Base-by-base conservation (phyloP, 2,797 vertebrate genomes). In the Myiotriccus ornatus region DNA sequence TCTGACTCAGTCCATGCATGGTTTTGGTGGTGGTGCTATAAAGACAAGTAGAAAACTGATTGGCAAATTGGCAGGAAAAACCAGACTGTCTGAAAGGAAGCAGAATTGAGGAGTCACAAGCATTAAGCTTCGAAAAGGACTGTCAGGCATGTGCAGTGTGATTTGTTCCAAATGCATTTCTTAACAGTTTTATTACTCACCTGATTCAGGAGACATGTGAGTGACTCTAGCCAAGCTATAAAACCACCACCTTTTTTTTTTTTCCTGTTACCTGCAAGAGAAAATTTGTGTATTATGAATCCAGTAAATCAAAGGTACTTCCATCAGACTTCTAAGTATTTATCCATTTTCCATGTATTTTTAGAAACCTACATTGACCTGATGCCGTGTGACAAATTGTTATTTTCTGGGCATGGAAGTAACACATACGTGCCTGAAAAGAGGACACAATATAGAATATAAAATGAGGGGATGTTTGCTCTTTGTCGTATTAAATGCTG, bases 111-210 rank as follows among this genome's bases (percentile, higher is more conserved):
- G 32, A 70, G 53, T 28, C 28, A 53, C 7, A 37, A 56, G 44
- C 6, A 39, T 63, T 89, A 71, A 77, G 53, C 49, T 85, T 93
- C 3, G 2, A 85, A 55, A 68, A 44, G 69, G 28, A 69, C 75
- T 77, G 14, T 50, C 5, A 25, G 74, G 23, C 57, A 82, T 0
- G 0, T 46, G 11, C 68, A 90, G 47, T 30, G 39, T 22, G 6
- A 69, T 73, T 78, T 43, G 59, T 71, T 93, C 79, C 57, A 57
- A 89, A 76, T 32, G 41, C 9, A 89, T 73, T 90, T 85, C 3
- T 0, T 89, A 71, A 57, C 55, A 65, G 28, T 94, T 96, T 96
- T 92, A 90, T 96, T 96, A 89, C 39, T 85, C 64, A 57, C 22
- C 49, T 92, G 92, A 77, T 90, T 93, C 70, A 75, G 46, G 50